Evolutionary conservation across 1,140 invertebrate species (phyloP).

Genomic region (Thaumatotibia leucotreta): DNA sequence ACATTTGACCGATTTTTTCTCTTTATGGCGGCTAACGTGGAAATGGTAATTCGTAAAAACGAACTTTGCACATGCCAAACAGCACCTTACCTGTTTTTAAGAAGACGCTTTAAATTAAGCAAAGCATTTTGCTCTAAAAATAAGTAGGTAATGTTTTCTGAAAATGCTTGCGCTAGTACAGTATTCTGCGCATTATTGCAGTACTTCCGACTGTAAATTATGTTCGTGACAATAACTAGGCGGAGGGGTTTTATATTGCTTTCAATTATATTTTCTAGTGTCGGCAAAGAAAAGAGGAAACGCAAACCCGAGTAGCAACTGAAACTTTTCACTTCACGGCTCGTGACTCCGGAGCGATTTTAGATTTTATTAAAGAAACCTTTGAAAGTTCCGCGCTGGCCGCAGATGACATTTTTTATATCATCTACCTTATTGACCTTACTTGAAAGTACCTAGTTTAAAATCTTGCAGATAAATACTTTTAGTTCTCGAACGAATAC

Average conservation of each 20-base stretch:
- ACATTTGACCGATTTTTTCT: too few species aligned
- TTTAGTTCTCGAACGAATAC: background rate
- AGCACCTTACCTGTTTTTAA: too few species aligned
- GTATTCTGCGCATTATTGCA: background rate
- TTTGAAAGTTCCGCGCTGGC: constrained; percentile 36
- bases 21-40: too few species aligned
- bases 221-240: constrained; percentile 10
- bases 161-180: background rate
- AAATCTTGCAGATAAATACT: background rate
- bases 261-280: constrained; percentile 10
- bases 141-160: background rate
- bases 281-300: constrained; percentile 21
- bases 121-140: background rate
- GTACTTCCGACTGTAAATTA: background rate
- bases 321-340: constrained; percentile 42
- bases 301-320: constrained; percentile 27
- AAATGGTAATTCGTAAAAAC: too few species aligned
- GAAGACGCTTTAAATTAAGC: too few species aligned
- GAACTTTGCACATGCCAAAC: too few species aligned
- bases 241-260: constrained; percentile 6
- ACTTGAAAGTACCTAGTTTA: constrained; percentile 3
- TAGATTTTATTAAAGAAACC: constrained; percentile 51
- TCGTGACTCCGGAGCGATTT: constrained; percentile 43
- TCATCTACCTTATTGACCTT: background rate
- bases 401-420: constrained; percentile 22